Evolutionary conservation across 2,113 vertebrate genomes (phyloP), one percentile per base, ranked within the genome.

Genomic region (Corvus moneduloides): DNA sequence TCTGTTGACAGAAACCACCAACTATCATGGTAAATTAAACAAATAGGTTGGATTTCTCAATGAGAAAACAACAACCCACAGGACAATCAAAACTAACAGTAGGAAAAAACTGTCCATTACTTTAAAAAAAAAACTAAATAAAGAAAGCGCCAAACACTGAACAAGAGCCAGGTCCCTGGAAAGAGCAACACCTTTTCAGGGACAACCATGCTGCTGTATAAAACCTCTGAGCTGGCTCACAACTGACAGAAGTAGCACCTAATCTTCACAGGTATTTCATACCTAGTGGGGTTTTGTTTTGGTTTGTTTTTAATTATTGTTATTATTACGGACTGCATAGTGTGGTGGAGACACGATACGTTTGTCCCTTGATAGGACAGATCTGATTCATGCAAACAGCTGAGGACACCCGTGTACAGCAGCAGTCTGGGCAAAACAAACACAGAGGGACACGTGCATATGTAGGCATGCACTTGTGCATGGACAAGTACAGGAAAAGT

Each of bases 21-120:
- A 63, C 22, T 54, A 20, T 20, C 58, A 63, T 4, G 3, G 52
- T 81, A 92, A 93, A 81, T 66, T 74, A 55, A 90, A 81, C 24
- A 74, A 76, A 87, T 26, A 84, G 48, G 22, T 46, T 59, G 17
- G n/a, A 68, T 78, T 87, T 92, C 55, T 84, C 93, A 77, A 77
- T 44, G 30, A 81, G 51, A 81, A 81, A 84, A 64, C 35, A 93
- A 35, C 33, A 87, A 69, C 52, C 14, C 44, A 41, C 30, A 51
- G 48, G 77, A 63, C 20, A 90, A 77, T 2, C 44, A 69, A 64
- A 93, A 73, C 51, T 39, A 73, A 68, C 32, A 58, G 39, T 7
- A 80, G 46, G 30, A 48, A 93, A 80, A 69, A 20, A 11, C 1
- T 54, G 49, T 11, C 41, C 19, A 15, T 35, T 63, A 56, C 30